Conservation (phyloP, 2,888 invertebrate species). For the Pristionchus japonicus region DNA sequence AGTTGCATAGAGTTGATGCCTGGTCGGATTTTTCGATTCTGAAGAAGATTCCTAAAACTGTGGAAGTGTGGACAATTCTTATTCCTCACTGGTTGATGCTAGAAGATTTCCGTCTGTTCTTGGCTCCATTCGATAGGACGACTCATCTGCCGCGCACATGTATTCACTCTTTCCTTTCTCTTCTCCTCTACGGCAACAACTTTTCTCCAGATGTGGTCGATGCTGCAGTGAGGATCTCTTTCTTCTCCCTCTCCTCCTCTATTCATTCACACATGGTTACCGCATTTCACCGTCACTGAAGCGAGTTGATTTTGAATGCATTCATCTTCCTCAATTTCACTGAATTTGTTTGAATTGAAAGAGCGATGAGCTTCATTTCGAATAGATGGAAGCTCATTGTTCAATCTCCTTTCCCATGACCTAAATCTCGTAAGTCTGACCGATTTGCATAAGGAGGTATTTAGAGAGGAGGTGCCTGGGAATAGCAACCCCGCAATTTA, state of each 20-base stretch:
- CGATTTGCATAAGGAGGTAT: slow-evolving; percentile 40
- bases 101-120: no score
- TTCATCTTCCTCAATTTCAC: not conserved
- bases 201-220: slow-evolving; percentile 30
- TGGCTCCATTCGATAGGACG: not conserved
- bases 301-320: not conserved
- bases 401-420: slow-evolving; percentile 9
- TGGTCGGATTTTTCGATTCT: no score
- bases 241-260: slow-evolving; percentile 14
- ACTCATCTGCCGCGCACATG: slow-evolving; percentile 37
- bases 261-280: slow-evolving; percentile 21
- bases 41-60: no score
- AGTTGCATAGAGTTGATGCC: no score
- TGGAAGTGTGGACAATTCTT: no score
- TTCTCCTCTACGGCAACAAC: slow-evolving; percentile 12
- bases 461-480: slow-evolving; percentile 21
- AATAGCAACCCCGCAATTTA: slow-evolving; percentile 39
- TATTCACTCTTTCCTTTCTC: not conserved
- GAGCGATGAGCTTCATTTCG: not conserved
- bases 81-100: no score
- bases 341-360: not conserved
- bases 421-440: not conserved
- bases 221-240: not conserved
- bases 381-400: not conserved
- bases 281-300: not conserved